Percentiles rank a stretch among this genome's conserved stretches.
phyloP scores from a whole-genome alignment of 1,140 invertebrate genomes.

The Tribolium castaneum region DNA sequence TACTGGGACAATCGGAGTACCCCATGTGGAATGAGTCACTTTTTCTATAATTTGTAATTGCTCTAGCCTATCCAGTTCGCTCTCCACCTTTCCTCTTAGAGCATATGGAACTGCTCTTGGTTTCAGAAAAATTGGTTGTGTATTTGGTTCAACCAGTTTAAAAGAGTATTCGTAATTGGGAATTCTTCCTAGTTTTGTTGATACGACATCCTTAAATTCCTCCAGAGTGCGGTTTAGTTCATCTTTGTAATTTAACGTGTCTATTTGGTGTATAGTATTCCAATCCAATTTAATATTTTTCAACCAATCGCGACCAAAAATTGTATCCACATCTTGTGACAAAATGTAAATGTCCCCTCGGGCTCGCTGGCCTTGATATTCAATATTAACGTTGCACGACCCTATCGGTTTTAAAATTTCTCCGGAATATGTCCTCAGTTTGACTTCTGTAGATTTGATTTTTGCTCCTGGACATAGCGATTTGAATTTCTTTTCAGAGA shows the following conservation, averaged over 20 bases:
- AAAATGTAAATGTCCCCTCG: background rate
- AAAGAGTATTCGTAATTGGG: constrained; percentile 9
- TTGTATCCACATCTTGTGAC: constrained; percentile 3
- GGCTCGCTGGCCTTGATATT: background rate
- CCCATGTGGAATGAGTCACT: too few species aligned
- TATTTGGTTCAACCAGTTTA: constrained; percentile 10
- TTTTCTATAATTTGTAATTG: background rate
- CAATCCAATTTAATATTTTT: background rate
- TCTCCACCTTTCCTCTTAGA: constrained; percentile 49
- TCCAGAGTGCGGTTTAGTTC: background rate
- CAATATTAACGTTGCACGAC: background rate
- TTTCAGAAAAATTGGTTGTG: constrained; percentile 52
- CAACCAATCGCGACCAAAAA: constrained; percentile 10
- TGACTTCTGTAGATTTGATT: background rate
- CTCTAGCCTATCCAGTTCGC: constrained; percentile 47
- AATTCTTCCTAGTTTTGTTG: constrained; percentile 6
- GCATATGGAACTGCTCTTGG: constrained; percentile 53
- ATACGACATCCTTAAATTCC: background rate
- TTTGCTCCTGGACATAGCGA: background rate
- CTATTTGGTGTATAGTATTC: background rate
- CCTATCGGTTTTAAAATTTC: too few species aligned
- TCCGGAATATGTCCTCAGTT: background rate
- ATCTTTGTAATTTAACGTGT: background rate
- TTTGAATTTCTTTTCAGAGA: background rate
- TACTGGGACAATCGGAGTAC: too few species aligned